These are phyloP conservation scores for Eulemur rubriventer DNA, from an alignment of 2,797 vertebrate genomes.

Conservation along the genomic window DNA sequence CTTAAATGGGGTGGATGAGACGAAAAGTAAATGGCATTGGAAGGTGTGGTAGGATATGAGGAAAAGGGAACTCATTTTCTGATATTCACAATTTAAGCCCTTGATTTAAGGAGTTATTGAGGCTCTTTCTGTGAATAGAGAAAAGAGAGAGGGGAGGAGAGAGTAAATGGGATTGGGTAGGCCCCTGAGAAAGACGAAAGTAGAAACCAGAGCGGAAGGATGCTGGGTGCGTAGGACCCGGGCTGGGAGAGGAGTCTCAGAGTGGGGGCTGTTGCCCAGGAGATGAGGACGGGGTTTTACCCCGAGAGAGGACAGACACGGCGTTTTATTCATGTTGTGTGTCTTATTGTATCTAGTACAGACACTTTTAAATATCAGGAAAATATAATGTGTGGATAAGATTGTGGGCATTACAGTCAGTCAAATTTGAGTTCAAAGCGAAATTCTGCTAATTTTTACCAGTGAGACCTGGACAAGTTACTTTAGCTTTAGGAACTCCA, in stretches of 20 bases:
- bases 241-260: neutral
- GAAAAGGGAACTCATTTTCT: neutral
- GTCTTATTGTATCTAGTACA: neutral
- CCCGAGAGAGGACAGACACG: neutral
- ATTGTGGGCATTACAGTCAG: neutral
- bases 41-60: neutral
- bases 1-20: neutral
- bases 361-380: neutral
- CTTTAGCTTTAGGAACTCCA: neutral
- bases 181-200: neutral
- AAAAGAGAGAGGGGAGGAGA: neutral
- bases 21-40: neutral
- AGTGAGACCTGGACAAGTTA: neutral
- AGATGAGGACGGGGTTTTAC: neutral
- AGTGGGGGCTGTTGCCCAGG: neutral
- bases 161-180: neutral
- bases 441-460: neutral
- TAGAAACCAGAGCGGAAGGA: neutral
- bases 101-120: neutral
- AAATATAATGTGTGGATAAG: neutral
- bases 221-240: neutral
- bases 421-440: constrained; percentile 6
- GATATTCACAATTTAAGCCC: neutral
- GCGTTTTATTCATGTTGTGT: neutral
- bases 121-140: neutral